Conservation (phyloP, 2,888 invertebrate species). For the Xestia ashworthii region DNA sequence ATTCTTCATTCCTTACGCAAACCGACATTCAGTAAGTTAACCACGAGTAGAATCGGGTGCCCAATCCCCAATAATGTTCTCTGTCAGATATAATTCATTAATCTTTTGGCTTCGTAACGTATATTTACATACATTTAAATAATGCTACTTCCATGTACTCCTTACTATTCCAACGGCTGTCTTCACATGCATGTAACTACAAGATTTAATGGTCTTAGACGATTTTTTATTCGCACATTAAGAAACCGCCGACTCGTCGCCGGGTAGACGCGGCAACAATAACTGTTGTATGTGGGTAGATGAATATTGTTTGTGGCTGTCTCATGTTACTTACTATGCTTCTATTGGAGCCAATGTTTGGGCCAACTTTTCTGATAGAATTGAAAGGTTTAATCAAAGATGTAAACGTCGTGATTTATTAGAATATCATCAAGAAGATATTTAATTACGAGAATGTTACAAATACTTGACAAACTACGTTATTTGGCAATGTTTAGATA, state of each 20-base stretch:
- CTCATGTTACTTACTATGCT: slow-evolving; percentile 70
- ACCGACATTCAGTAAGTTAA: neutral
- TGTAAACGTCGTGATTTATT: neutral
- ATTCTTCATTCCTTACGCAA: neutral
- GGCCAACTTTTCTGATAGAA: slow-evolving; percentile 3
- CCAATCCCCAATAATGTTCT: slow-evolving; percentile 30
- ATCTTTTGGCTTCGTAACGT: slow-evolving; percentile 43
- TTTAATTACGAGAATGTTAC: neutral
- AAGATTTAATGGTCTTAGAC: slow-evolving; percentile 65
- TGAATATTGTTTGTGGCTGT: slow-evolving; percentile 78
- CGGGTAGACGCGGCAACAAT: slow-evolving; percentile 71
- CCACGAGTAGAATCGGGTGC: slow-evolving; percentile 7
- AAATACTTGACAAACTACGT: neutral
- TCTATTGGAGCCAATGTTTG: slow-evolving; percentile 52
- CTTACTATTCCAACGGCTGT: slow-evolving; percentile 49
- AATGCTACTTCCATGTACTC: slow-evolving; percentile 60
- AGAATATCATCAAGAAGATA: neutral
- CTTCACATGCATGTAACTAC: slow-evolving; percentile 57
- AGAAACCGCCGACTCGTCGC: slow-evolving; percentile 69
- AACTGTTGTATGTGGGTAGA: slow-evolving; percentile 79
- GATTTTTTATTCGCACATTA: slow-evolving; percentile 80
- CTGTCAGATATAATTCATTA: slow-evolving; percentile 47
- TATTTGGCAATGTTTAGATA: neutral
- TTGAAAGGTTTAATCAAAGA: neutral
- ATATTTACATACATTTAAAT: slow-evolving; percentile 60